A percentile compares a stretch with the other conserved stretches of the same genome.
Evolutionary conservation across 2,797 vertebrate species (phyloP).

Genomic region (Schizopygopsis malacanthus): DNA sequence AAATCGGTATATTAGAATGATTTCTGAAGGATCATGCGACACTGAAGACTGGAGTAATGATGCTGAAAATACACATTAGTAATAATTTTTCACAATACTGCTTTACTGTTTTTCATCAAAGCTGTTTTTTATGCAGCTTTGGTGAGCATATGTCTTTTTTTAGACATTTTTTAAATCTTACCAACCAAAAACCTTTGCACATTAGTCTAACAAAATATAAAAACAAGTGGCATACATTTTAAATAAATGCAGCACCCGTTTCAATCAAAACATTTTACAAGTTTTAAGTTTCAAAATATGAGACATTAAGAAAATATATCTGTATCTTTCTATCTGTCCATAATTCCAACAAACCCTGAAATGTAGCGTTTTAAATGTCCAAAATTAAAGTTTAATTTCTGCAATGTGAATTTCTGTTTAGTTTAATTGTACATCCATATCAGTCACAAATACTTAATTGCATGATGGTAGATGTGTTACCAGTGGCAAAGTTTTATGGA

Average conservation of each 20-base stretch:
- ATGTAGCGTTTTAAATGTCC: not conserved
- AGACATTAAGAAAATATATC: not conserved
- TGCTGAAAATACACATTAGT: not conserved
- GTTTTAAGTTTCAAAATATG: not conserved
- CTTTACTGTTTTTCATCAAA: not conserved
- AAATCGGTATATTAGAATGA: not conserved
- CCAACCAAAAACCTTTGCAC: not conserved
- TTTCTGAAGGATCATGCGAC: not conserved
- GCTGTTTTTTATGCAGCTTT: not conserved
- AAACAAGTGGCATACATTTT: not conserved
- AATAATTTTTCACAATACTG: not conserved
- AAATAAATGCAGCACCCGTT: not conserved
- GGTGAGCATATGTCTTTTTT: not conserved
- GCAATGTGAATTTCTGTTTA: not conserved
- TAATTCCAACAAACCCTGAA: not conserved
- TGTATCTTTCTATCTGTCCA: not conserved
- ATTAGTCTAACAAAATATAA: not conserved
- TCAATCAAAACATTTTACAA: not conserved
- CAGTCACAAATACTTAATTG: constrained; percentile 28
- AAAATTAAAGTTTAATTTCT: not conserved
- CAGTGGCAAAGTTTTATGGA: not conserved
- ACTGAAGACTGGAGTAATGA: not conserved
- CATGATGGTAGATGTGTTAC: too few relatives aligned
- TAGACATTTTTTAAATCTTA: not conserved
- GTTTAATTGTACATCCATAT: not conserved